These are phyloP conservation scores for Microcebus ravelobensis DNA, from an alignment of 2,113 vertebrate species.

Conservation along the genomic window DNA sequence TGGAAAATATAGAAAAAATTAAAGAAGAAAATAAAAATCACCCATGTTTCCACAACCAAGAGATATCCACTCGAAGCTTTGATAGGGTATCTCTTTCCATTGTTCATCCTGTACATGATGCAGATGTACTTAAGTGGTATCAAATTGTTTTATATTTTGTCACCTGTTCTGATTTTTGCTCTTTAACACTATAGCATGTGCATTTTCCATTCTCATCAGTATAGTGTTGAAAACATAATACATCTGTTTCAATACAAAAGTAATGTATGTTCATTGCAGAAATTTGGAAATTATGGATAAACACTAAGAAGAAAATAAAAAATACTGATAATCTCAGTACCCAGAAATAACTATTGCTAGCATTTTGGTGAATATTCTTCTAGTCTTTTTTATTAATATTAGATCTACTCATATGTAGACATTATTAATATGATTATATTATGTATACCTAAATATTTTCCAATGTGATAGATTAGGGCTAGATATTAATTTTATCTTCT, in stretches of 20 bases:
- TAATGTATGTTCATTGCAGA: neutral
- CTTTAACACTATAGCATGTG: no score
- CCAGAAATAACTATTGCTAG: constrained; percentile 14
- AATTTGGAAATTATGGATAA: constrained; percentile 18
- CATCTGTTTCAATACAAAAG: neutral
- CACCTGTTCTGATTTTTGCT: neutral
- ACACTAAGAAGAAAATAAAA: constrained; percentile 4
- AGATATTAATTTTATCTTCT: constrained; percentile 36
- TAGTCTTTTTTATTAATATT: neutral
- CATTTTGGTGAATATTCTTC: neutral
- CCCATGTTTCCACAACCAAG: neutral
- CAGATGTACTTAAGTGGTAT: neutral
- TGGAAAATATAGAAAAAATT: neutral
- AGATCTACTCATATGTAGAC: neutral
- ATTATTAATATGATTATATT: constrained; percentile 39
- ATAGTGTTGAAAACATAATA: neutral
- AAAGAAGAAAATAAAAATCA: neutral
- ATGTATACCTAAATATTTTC: constrained; percentile 28
- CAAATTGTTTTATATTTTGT: neutral
- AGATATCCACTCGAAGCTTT: neutral
- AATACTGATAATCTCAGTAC: neutral
- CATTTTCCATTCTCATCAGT: neutral
- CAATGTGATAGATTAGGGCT: constrained; percentile 21
- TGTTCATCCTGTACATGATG: neutral
- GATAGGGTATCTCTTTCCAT: neutral